A percentile compares a stretch with the other conserved stretches of the same genome.
These are phyloP conservation scores for Archegozetes longisetosus DNA, from an alignment of 1,140 invertebrate species.

Conservation along the genomic window DNA sequence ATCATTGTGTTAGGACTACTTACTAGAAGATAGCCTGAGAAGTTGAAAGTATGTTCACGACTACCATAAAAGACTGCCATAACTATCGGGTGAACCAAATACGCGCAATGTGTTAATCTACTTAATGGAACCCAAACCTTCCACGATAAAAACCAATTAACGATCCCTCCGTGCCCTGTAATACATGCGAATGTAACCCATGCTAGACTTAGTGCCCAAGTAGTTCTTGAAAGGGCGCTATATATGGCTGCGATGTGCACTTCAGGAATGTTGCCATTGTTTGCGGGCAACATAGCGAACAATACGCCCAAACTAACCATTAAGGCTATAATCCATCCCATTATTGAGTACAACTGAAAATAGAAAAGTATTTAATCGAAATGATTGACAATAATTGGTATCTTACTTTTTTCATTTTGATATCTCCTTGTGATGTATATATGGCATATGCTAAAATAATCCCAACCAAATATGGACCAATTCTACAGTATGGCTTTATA, in stretches of 20 bases:
- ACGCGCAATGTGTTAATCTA: slow-evolving; percentile 31
- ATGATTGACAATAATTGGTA: background rate
- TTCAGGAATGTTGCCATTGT: slow-evolving; percentile 20
- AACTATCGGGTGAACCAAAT: slow-evolving; percentile 30
- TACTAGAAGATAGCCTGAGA: slow-evolving; percentile 20
- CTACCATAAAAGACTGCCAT: slow-evolving; percentile 23
- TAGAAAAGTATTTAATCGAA: background rate
- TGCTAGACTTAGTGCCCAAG: slow-evolving; percentile 59
- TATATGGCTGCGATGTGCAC: slow-evolving; percentile 44
- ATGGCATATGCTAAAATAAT: slow-evolving; percentile 32
- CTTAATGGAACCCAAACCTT: slow-evolving; percentile 28
- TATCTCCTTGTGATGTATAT: slow-evolving; percentile 18
- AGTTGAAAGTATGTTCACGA: slow-evolving; percentile 19
- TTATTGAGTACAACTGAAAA: background rate
- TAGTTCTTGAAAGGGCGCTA: slow-evolving; percentile 60
- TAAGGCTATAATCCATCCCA: slow-evolving; percentile 18
- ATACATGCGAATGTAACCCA: slow-evolving; percentile 80
- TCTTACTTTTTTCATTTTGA: slow-evolving; percentile 17
- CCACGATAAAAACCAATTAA: slow-evolving; percentile 31
- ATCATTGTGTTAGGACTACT: too few species aligned
- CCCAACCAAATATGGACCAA: slow-evolving; percentile 36
- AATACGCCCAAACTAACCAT: slow-evolving; percentile 14
- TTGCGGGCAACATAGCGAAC: slow-evolving; percentile 22
- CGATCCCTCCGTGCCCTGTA: slow-evolving; percentile 39
- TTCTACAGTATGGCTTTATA: slow-evolving; percentile 43